Percentiles rank a stretch among this genome's conserved stretches.
Evolutionary conservation across 92 coral and sea anemone species (phyloP).

Genomic region (Parazoanthus darwini): DNA sequence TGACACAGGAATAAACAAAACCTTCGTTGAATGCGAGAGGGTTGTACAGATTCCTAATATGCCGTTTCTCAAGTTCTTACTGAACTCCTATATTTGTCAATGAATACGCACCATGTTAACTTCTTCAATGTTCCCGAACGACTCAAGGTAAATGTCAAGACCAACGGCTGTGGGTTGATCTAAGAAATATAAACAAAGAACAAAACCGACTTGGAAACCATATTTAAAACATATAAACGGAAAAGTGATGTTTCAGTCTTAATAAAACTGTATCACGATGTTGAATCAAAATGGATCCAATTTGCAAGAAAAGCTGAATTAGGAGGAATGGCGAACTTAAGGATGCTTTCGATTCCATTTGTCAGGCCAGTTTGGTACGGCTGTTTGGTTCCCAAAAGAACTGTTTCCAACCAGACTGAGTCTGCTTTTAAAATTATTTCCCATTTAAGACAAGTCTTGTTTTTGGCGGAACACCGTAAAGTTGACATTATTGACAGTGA

Average conservation of each 20-base stretch:
- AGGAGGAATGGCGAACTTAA: too few species aligned
- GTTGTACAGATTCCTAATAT: not conserved
- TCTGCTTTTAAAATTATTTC: too few species aligned
- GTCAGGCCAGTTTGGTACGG: not conserved
- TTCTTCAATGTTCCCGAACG: conserved; percentile 89
- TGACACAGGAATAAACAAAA: too few species aligned
- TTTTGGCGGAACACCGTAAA: too few species aligned
- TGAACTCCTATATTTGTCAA: not conserved
- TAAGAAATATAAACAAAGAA: conserved; percentile 4
- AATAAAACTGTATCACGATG: not conserved
- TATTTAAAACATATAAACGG: too few species aligned
- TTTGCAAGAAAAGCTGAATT: not conserved
- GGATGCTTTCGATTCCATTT: not conserved
- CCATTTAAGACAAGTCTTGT: too few species aligned
- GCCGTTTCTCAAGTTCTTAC: not conserved
- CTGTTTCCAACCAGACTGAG: too few species aligned
- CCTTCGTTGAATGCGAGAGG: too few species aligned
- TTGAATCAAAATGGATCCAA: not conserved
- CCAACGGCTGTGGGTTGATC: conserved; percentile 45
- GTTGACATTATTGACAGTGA: too few species aligned
- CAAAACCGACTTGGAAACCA: not conserved
- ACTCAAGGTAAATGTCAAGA: conserved; percentile 61
- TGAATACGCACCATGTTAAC: conserved; percentile 71
- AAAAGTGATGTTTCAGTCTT: not conserved
- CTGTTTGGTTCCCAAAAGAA: too few species aligned